Conservation (phyloP, 2,888 invertebrate species). For the Cephus runcator region DNA sequence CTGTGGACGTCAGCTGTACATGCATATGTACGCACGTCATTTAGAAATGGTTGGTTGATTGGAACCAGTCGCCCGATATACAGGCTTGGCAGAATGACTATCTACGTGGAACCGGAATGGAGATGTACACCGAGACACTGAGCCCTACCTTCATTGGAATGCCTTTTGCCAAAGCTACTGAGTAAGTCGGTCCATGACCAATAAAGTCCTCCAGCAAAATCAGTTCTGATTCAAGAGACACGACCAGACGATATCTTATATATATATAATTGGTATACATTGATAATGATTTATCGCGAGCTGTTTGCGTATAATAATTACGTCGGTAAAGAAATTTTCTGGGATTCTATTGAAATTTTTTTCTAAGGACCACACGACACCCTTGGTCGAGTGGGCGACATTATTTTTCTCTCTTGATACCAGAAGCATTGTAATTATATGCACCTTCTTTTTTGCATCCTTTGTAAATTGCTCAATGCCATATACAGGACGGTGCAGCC, state of each 20-base stretch:
- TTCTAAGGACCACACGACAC: neutral
- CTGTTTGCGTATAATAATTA: neutral
- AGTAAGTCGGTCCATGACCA: constrained; percentile 84
- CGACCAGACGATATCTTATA: constrained; percentile 23
- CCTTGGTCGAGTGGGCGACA: neutral
- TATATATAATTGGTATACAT: neutral
- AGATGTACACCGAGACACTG: constrained; percentile 99
- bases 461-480: neutral
- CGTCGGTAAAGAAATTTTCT: neutral
- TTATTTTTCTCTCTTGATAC: neutral
- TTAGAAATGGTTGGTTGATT: constrained; percentile 64
- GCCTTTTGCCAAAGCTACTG: constrained; percentile 97
- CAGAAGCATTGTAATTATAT: neutral
- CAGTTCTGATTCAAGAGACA: constrained; percentile 61
- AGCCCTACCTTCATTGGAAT: constrained; percentile 98
- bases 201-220: constrained; percentile 55
- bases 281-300: neutral
- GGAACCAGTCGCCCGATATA: constrained; percentile 88
- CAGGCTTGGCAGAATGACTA: constrained; percentile 99
- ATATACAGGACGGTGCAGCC: neutral
- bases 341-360: neutral
- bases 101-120: constrained; percentile 99
- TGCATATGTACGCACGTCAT: constrained; percentile 69
- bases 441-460: neutral
- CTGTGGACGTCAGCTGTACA: constrained; percentile 53